Percentiles rank a stretch among this genome's conserved stretches.
These are phyloP conservation scores for Vulpes ferrilata DNA, from an alignment of 2,113 vertebrate species.

Conservation along the genomic window DNA sequence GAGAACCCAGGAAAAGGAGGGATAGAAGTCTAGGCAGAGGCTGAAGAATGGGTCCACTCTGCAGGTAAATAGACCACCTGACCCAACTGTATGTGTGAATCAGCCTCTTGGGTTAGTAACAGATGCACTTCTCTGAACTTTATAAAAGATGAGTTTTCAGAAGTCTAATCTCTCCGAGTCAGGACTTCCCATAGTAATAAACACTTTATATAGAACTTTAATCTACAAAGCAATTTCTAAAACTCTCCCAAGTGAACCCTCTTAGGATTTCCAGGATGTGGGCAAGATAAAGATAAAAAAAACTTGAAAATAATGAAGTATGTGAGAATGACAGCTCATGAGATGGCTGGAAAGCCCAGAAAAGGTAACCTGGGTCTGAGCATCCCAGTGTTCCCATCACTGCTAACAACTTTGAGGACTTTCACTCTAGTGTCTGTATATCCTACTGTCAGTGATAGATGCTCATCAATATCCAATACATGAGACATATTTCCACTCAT, in stretches of 20 bases:
- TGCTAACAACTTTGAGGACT: background rate
- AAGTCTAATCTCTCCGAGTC: constrained; percentile 72
- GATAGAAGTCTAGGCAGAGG: background rate
- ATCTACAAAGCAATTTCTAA: constrained; percentile 74
- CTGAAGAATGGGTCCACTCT: background rate
- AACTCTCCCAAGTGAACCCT: constrained; percentile 68
- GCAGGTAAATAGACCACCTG: background rate
- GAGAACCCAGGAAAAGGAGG: background rate
- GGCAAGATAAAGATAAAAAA: constrained; percentile 62
- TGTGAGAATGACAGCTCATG: constrained; percentile 9
- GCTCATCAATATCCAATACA: background rate
- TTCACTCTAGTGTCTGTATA: background rate
- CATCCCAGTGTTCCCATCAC: background rate
- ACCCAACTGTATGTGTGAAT: background rate
- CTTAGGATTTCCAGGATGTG: constrained; percentile 51
- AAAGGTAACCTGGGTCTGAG: background rate
- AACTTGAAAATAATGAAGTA: constrained; percentile 60
- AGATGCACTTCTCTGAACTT: background rate
- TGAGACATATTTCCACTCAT: background rate
- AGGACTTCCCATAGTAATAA: constrained; percentile 33
- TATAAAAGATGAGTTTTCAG: constrained; percentile 40
- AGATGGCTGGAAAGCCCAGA: background rate
- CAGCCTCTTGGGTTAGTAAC: background rate
- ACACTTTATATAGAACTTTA: constrained; percentile 60
- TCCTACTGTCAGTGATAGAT: background rate